Percentiles rank a stretch among this genome's conserved stretches.
phyloP scores from a whole-genome alignment of 2,888 invertebrate species.

The Podabrus alpinus region DNA sequence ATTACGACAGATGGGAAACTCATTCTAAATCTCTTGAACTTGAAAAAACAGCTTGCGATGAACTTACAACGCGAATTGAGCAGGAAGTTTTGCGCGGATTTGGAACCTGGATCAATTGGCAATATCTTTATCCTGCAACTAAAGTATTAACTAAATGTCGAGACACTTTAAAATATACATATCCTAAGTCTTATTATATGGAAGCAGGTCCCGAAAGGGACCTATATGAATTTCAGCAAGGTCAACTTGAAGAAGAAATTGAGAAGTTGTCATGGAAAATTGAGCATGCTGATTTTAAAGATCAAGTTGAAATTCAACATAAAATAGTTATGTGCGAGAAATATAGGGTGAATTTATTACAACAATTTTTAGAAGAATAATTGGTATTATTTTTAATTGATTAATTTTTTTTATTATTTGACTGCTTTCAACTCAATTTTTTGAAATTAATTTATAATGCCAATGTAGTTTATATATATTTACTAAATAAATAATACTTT shows the following conservation, averaged over 20 bases:
- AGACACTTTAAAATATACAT: conserved; percentile 98
- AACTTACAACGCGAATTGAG: conserved; percentile 87
- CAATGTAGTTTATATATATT: too few relatives aligned
- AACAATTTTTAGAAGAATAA: conserved; percentile 78
- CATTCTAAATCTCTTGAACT: conserved; percentile 95
- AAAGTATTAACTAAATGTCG: conserved; percentile 91
- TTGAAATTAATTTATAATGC: too few relatives aligned
- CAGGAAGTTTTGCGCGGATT: conserved; percentile 94
- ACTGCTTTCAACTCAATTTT: too few relatives aligned
- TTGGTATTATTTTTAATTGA: too few relatives aligned
- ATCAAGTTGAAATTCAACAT: conserved; percentile 95
- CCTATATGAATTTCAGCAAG: conserved; percentile 82
- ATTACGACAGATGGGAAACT: conserved; percentile 99
- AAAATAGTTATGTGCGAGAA: conserved; percentile 99
- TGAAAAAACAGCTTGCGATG: conserved; percentile 92
- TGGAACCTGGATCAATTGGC: conserved; percentile 99
- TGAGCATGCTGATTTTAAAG: conserved; percentile 95
- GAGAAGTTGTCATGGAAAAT: conserved; percentile 99
- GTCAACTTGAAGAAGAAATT: conserved; percentile 97
- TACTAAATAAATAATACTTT: conserved; percentile 60
- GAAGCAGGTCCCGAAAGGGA: conserved; percentile 91
- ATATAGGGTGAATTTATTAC: conserved; percentile 90
- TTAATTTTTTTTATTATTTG: too few relatives aligned
- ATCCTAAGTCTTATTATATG: conserved; percentile 99
- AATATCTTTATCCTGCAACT: conserved; percentile 94